Percentiles rank a stretch among this genome's conserved stretches.
Evolutionary conservation across 1,140 invertebrate species (phyloP).

Genomic region (Acyrthosiphon pisum): DNA sequence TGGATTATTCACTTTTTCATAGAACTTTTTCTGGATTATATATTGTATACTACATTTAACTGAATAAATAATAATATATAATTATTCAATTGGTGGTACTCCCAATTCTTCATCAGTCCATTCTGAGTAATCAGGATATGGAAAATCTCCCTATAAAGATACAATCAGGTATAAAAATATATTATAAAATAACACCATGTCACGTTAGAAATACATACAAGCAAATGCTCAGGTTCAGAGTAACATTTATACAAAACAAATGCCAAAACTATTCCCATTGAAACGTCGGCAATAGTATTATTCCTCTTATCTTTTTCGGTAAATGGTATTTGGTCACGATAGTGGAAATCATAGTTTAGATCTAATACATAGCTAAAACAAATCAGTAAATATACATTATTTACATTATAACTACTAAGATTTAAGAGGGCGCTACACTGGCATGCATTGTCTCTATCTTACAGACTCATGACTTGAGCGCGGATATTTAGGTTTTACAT

Average conservation of each 20-base stretch:
- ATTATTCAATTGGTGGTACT: conserved; percentile 64
- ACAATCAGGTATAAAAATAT: neutral
- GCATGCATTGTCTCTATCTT: too few relatives aligned
- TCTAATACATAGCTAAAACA: conserved; percentile 31
- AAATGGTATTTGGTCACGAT: conserved; percentile 17
- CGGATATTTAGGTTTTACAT: too few relatives aligned
- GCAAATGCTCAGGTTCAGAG: conserved; percentile 38
- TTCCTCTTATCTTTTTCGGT: neutral
- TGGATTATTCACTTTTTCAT: neutral
- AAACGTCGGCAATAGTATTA: conserved; percentile 37
- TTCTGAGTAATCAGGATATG: conserved; percentile 69
- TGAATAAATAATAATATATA: neutral
- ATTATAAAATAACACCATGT: neutral
- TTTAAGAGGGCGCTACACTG: too few relatives aligned
- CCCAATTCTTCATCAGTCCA: conserved; percentile 84
- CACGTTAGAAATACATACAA: neutral
- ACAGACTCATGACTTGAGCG: too few relatives aligned
- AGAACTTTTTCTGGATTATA: neutral
- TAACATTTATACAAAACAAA: conserved; percentile 35
- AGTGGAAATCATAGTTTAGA: conserved; percentile 51
- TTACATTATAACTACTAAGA: neutral
- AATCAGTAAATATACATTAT: neutral
- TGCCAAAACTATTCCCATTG: conserved; percentile 11
- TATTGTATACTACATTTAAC: neutral
- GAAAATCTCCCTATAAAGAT: conserved; percentile 72